Conservation (phyloP, 2,797 vertebrate genomes). For the Prionace glauca region DNA sequence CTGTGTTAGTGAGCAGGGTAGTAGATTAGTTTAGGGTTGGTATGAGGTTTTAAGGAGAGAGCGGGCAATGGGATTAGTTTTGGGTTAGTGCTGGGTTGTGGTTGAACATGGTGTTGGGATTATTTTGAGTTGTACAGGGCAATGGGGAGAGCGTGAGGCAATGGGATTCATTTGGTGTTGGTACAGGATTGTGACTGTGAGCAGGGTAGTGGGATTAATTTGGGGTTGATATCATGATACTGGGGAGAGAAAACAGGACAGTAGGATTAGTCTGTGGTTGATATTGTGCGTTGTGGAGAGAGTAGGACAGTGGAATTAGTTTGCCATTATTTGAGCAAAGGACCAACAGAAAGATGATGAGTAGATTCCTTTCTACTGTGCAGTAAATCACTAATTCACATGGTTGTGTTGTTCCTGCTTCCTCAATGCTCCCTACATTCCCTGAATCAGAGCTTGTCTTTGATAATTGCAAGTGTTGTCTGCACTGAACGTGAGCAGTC, state of each 20-base stretch:
- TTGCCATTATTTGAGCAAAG: not conserved
- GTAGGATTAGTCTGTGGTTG: not conserved
- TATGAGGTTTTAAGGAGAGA: not conserved
- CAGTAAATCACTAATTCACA: not conserved
- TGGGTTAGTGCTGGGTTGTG: not conserved
- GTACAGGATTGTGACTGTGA: not conserved
- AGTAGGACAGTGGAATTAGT: too few species aligned
- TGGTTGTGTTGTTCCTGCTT: not conserved
- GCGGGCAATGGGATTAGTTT: not conserved
- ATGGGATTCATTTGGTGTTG: not conserved
- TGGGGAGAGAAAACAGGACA: not conserved
- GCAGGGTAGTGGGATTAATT: not conserved
- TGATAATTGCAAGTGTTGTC: constrained; percentile 22
- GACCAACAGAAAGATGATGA: not conserved
- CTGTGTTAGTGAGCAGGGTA: not conserved
- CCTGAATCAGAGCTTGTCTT: not conserved
- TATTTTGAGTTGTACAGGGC: not conserved
- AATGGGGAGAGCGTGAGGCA: not conserved
- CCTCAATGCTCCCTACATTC: not conserved
- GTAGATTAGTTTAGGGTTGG: not conserved
- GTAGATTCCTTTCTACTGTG: not conserved
- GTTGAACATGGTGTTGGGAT: not conserved
- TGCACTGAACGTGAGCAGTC: not conserved
- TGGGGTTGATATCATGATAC: not conserved
- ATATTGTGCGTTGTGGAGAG: not conserved